phyloP scores from a whole-genome alignment of 2,888 invertebrate genomes.

The Chloroclysta siterata region DNA sequence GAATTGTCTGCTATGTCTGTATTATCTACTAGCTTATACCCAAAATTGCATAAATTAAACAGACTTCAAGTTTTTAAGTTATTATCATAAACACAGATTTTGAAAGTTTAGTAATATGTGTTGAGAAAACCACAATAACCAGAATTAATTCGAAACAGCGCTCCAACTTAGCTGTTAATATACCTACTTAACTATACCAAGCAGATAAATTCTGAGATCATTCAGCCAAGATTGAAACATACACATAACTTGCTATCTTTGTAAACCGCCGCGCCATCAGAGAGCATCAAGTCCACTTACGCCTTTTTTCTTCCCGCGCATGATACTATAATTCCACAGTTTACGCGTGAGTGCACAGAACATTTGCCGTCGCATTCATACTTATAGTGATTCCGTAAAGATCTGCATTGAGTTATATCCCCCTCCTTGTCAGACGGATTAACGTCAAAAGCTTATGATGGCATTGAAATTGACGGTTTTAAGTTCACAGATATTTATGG shows the following conservation, averaged over 20 bases:
- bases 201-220: constrained; percentile 1
- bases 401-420: constrained; percentile 68
- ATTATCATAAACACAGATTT: background rate
- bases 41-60: background rate
- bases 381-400: constrained; percentile 61
- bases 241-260: constrained; percentile 1
- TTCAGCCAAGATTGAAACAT: constrained; percentile 10
- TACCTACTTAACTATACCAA: background rate
- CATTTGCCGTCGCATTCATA: constrained; percentile 78
- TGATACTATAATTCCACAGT: constrained; percentile 74
- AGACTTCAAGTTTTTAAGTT: background rate
- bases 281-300: constrained; percentile 53
- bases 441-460: constrained; percentile 78
- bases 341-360: constrained; percentile 82
- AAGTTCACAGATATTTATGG: constrained; percentile 64
- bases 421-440: constrained; percentile 72
- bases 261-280: constrained; percentile 17
- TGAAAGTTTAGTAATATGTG: background rate
- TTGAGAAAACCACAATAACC: background rate
- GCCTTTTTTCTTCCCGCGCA: constrained; percentile 59
- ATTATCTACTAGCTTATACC: background rate
- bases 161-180: background rate
- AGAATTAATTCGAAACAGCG: background rate
- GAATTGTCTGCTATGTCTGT: constrained; percentile 17
- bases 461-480: constrained; percentile 74